phyloP scores from a whole-genome alignment of 2,888 invertebrate species.

The Macaria liturata region DNA sequence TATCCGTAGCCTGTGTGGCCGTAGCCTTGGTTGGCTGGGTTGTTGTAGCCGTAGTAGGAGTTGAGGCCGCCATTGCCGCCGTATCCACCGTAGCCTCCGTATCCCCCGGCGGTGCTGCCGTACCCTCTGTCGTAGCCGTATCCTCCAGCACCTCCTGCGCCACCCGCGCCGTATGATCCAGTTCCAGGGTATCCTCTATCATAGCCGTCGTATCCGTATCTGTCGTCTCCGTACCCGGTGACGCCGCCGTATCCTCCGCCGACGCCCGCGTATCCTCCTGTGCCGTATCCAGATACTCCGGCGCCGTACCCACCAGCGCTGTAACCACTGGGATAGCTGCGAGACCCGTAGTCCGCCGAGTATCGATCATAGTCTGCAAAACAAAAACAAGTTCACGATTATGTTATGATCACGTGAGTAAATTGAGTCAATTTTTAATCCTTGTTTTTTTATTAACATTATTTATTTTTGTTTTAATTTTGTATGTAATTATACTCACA shows the following conservation, averaged over 20 bases:
- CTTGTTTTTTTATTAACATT: no score
- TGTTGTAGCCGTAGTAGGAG: constrained; percentile 84
- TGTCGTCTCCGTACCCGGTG: constrained; percentile 57
- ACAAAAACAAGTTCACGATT: no score
- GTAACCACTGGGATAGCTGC: constrained; percentile 50
- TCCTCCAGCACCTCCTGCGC: constrained; percentile 1
- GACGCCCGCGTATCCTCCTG: constrained; percentile 29
- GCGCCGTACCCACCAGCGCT: constrained; percentile 31
- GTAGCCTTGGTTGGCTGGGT: constrained; percentile 77
- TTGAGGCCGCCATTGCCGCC: constrained; percentile 84
- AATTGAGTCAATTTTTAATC: no score
- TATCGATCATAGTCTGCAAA: constrained; percentile 55
- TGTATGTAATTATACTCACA: constrained; percentile 49
- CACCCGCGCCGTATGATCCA: constrained; percentile 9
- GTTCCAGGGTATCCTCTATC: constrained; percentile 68
- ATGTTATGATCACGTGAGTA: no score
- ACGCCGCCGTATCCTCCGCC: constrained; percentile 21
- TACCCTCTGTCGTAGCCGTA: constrained; percentile 23
- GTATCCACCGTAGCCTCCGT: constrained; percentile 81
- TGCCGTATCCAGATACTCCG: constrained; percentile 19
- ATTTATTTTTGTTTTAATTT: no score
- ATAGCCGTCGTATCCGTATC: constrained; percentile 80
- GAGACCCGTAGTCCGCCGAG: constrained; percentile 65
- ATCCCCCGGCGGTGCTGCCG: constrained; percentile 19
- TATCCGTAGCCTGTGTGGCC: constrained; percentile 85